A percentile compares a stretch with the other conserved stretches of the same genome.
These are phyloP conservation scores for Heteropelma amictum DNA, from an alignment of 2,888 invertebrate genomes.

Conservation along the genomic window DNA sequence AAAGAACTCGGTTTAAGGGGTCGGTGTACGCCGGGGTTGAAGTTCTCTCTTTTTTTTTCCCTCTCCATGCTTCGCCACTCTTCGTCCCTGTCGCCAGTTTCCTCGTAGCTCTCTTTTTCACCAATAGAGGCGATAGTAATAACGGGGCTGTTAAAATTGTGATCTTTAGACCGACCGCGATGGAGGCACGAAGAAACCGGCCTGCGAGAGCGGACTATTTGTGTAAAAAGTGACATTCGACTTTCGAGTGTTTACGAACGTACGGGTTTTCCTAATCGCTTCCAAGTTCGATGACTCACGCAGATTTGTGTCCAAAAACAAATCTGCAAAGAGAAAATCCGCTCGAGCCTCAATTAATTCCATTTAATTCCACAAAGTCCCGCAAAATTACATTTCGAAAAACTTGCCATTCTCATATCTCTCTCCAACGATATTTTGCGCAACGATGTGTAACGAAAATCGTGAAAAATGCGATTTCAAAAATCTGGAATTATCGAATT, in stretches of 20 bases:
- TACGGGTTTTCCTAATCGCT: too few relatives aligned
- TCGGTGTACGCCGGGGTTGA: slow-evolving; percentile 54
- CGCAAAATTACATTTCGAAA: too few relatives aligned
- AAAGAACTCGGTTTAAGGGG: slow-evolving; percentile 51
- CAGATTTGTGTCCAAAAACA: too few relatives aligned
- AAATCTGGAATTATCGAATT: too few relatives aligned
- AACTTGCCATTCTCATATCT: too few relatives aligned
- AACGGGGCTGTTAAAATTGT: slow-evolving; percentile 9
- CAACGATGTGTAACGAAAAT: too few relatives aligned
- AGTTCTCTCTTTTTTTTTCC: slow-evolving; percentile 15
- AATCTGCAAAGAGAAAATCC: too few relatives aligned
- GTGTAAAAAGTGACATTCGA: slow-evolving; percentile 26
- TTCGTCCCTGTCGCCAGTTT: not conserved
- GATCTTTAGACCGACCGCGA: slow-evolving; percentile 14
- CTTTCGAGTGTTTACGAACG: slow-evolving; percentile 26
- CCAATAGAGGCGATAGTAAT: slow-evolving; percentile 24
- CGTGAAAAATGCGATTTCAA: too few relatives aligned
- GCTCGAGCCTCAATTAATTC: too few relatives aligned
- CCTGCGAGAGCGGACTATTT: slow-evolving; percentile 7
- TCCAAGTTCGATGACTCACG: too few relatives aligned
- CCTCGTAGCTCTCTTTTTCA: slow-evolving; percentile 33
- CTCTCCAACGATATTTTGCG: too few relatives aligned
- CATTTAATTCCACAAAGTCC: too few relatives aligned
- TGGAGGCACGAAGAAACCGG: slow-evolving; percentile 6
- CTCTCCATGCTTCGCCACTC: not conserved